phyloP scores from a whole-genome alignment of 2,888 invertebrate genomes.

The Nephrocerus scutellatus region DNA sequence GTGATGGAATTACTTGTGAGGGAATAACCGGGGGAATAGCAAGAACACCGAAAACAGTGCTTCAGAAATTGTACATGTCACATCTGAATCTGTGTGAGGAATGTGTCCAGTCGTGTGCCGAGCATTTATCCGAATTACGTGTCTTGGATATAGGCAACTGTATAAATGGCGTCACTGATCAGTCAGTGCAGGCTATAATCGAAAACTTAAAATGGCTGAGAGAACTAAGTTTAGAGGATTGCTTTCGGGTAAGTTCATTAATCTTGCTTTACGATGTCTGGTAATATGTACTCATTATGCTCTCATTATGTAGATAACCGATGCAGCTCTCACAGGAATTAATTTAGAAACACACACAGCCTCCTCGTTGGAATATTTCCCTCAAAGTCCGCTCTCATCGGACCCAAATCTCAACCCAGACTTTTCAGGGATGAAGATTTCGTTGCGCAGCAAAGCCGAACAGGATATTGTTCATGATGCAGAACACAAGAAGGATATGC shows the following conservation, averaged over 20 bases:
- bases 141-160: slow-evolving; percentile 61
- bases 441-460: slow-evolving; percentile 60
- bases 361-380: slow-evolving; percentile 29
- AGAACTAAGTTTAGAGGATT: slow-evolving; percentile 58
- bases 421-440: slow-evolving; percentile 52
- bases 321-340: slow-evolving; percentile 66
- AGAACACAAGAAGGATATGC: slow-evolving; percentile 56
- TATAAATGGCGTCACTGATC: slow-evolving; percentile 64
- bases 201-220: slow-evolving; percentile 55
- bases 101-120: slow-evolving; percentile 56
- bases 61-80: slow-evolving; percentile 54
- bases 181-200: slow-evolving; percentile 60
- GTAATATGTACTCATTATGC: background rate
- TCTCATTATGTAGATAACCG: slow-evolving; percentile 47
- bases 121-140: slow-evolving; percentile 53
- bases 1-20: slow-evolving; percentile 57
- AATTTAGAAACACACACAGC: slow-evolving; percentile 20
- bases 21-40: slow-evolving; percentile 59
- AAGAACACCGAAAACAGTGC: slow-evolving; percentile 46
- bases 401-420: slow-evolving; percentile 5
- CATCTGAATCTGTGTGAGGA: slow-evolving; percentile 57
- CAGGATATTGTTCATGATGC: slow-evolving; percentile 63
- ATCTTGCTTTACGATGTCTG: slow-evolving; percentile 20
- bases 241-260: slow-evolving; percentile 44
- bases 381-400: slow-evolving; percentile 26